Conservation (phyloP, 1,140 invertebrate genomes). For the Vanessa tameamea region DNA sequence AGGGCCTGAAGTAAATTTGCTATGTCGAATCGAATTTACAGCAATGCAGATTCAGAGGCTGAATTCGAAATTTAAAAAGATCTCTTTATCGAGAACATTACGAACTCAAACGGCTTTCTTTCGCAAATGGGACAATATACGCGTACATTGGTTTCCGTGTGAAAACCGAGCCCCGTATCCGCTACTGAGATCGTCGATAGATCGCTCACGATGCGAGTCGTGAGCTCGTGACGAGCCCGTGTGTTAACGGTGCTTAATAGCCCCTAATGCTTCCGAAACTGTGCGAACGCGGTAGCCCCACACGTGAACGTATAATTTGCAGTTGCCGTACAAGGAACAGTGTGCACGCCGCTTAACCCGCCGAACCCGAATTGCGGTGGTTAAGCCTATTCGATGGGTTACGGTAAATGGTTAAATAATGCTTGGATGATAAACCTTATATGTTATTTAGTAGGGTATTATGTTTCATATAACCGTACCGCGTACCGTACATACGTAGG, state of each 20-base stretch:
- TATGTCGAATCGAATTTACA: too few species aligned
- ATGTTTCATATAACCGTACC: background rate
- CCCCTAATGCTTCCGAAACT: constrained; percentile 80
- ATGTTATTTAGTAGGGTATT: background rate
- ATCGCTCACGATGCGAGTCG: constrained; percentile 70
- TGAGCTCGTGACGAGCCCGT: constrained; percentile 72
- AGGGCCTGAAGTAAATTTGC: too few species aligned
- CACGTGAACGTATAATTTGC: constrained; percentile 76
- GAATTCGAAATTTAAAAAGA: too few species aligned
- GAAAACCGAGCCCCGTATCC: constrained; percentile 49
- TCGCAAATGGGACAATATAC: constrained; percentile 24
- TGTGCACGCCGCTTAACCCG: constrained; percentile 61
- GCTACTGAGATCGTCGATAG: constrained; percentile 75
- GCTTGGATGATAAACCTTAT: background rate
- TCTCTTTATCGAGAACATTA: background rate
- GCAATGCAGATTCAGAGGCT: too few species aligned
- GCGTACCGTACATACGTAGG: too few species aligned
- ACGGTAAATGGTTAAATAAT: constrained; percentile 29
- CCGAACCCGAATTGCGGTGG: constrained; percentile 34
- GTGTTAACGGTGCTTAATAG: constrained; percentile 80
- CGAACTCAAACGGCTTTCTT: background rate
- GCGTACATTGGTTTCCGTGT: constrained; percentile 41
- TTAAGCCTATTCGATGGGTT: constrained; percentile 32
- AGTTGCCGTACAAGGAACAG: constrained; percentile 64
- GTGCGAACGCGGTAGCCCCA: constrained; percentile 79